Evolutionary conservation across 2,888 invertebrate species (phyloP).

Genomic region (Erannis defoliaria): DNA sequence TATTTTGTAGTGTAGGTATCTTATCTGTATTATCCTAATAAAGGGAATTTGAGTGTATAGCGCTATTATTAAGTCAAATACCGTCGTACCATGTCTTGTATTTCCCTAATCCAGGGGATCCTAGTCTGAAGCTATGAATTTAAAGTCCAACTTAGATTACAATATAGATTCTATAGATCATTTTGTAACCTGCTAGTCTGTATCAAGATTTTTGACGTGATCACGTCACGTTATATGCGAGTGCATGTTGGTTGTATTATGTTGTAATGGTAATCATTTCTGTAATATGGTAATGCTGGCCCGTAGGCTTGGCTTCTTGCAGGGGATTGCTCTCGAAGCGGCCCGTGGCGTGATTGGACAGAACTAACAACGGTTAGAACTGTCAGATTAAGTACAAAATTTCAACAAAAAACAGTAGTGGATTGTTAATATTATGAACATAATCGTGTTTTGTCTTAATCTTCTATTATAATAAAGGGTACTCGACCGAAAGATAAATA

Average conservation of each 20-base stretch:
- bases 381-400: slow-evolving; percentile 15
- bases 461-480: too few species aligned
- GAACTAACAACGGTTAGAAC: slow-evolving; percentile 41
- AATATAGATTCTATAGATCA: not conserved
- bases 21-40: too few species aligned
- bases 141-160: not conserved
- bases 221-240: slow-evolving; percentile 28
- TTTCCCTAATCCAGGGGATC: too few species aligned
- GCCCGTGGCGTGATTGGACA: slow-evolving; percentile 49
- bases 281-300: slow-evolving; percentile 71
- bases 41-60: too few species aligned
- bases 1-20: too few species aligned
- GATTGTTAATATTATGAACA: too few species aligned
- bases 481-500: too few species aligned
- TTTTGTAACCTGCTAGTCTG: slow-evolving; percentile 13
- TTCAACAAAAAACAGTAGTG: not conserved
- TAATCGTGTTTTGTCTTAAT: too few species aligned
- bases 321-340: slow-evolving; percentile 62
- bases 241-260: slow-evolving; percentile 51
- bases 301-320: slow-evolving; percentile 61
- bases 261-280: slow-evolving; percentile 72
- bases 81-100: too few species aligned
- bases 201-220: slow-evolving; percentile 36
- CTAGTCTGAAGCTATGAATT: too few species aligned
- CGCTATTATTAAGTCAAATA: too few species aligned